Evolutionary conservation across 2,113 vertebrate species (phyloP).

Genomic region (Hippoglossus stenolepis): DNA sequence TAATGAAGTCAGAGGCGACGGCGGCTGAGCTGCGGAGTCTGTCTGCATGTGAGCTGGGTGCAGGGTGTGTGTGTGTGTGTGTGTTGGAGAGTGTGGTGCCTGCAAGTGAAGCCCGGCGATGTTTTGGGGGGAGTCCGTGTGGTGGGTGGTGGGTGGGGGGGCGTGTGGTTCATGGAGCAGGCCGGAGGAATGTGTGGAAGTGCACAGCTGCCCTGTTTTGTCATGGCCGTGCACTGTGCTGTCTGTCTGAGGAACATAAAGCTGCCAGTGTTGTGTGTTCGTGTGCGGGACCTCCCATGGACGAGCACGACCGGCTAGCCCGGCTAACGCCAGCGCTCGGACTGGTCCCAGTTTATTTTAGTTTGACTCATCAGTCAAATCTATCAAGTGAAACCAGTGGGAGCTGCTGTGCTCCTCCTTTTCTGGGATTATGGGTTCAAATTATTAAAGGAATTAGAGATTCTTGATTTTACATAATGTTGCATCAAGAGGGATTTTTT

Average conservation of each 20-base stretch:
- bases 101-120: conserved; percentile 55
- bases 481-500: too few relatives aligned
- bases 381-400: neutral
- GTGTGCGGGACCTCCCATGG: conserved; percentile 67
- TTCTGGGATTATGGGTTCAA: neutral
- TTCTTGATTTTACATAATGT: too few relatives aligned
- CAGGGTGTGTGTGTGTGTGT: neutral
- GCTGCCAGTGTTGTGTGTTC: conserved; percentile 70
- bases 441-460: neutral
- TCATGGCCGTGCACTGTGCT: conserved; percentile 70
- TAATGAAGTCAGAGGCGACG: conserved; percentile 56
- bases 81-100: conserved; percentile 46
- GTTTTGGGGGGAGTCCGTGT: conserved; percentile 42
- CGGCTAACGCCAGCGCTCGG: conserved; percentile 3
- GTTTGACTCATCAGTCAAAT: conserved; percentile 13
- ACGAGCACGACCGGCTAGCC: conserved; percentile 31
- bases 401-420: neutral
- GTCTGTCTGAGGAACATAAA: conserved; percentile 74
- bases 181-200: conserved; percentile 75
- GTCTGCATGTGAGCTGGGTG: conserved; percentile 26
- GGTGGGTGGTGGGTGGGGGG: conserved; percentile 18
- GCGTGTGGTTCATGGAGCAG: conserved; percentile 56
- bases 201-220: conserved; percentile 81
- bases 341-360: conserved; percentile 36
- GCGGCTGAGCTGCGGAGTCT: conserved; percentile 34